A percentile compares a stretch with the other conserved stretches of the same genome.
phyloP scores from a whole-genome alignment of 2,113 vertebrate genomes.

The Vulpes lagopus region DNA sequence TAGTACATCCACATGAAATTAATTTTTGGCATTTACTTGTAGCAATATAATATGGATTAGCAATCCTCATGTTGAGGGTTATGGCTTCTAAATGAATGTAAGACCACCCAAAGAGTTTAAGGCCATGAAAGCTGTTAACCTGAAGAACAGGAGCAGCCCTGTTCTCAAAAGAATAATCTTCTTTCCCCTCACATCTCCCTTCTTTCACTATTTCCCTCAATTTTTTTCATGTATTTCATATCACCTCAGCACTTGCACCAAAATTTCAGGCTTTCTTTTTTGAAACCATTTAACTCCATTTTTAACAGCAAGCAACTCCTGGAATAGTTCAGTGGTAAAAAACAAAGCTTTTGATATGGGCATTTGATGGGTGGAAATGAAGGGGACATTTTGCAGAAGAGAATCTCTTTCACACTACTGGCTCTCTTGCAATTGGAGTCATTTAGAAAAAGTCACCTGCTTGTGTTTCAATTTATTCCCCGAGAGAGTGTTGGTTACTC shows the following conservation, averaged over 20 bases:
- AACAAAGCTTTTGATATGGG: background rate
- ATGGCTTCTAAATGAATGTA: background rate
- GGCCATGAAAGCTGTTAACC: background rate
- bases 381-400: background rate
- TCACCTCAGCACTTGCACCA: background rate
- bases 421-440: background rate
- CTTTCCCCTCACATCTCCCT: background rate
- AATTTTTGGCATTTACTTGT: background rate
- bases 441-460: background rate
- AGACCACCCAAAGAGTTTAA: background rate
- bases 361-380: fast-evolving
- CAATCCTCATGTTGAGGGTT: background rate
- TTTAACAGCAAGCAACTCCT: background rate
- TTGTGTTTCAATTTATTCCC: background rate
- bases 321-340: background rate
- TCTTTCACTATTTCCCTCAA: background rate
- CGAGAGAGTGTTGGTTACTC: background rate
- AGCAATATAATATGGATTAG: background rate
- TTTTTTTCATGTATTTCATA: background rate
- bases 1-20: background rate
- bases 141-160: background rate
- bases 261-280: background rate
- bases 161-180: conserved; percentile 1
- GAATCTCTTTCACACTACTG: background rate
- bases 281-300: background rate